Base-by-base conservation (phyloP, 1,140 invertebrate species). In the Ceratosolen solmsi region DNA sequence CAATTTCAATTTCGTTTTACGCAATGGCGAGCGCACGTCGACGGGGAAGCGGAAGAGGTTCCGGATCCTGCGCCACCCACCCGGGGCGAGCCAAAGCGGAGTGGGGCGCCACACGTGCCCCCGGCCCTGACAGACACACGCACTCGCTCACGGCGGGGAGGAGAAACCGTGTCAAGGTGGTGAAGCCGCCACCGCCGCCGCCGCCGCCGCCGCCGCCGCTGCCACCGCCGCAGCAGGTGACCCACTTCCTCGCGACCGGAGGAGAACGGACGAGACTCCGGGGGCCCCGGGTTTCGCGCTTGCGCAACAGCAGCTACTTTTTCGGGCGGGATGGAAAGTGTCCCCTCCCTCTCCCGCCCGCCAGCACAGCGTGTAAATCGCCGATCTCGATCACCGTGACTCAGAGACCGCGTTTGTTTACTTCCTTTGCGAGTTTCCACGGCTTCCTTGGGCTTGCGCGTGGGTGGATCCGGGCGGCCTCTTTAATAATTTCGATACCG, bases 151-250 rank as follows among this genome's bases (percentile, higher is more conserved):
- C 51, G 51, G 9, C 85, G 84, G 84, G 68, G 79, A 79, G 74
- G 65, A 82, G 86, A 88, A 90, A 89, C 85, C 86, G 86, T 90
- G 89, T 90, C 89, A 90, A 90, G 89, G 89, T 89, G 85, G 86
- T 86, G 86, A 83, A 84, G 85, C 83, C 84, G 82, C 84, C 84
- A 30, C 13, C 2, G 72, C 70, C 51, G 70, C 41, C 17, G 36
- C 8, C 38, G 70, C 63, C 84, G 82, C 82, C 85, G 58, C 25
- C 20, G 73, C 71, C 71, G 71, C 49, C n/a, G 82, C 60, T 36
- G 68, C 25, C 82, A 73, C 80, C 81, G 65, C 79, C 41, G 49
- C 49, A 27, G 78, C 86, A 87, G 80, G 72, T 82, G 80, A 82
- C 80, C 80, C 74, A 82, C 80, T 82, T 82, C 25, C 33, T 27